Conservation (phyloP, 2,888 invertebrate species). For the Tinea trinotella region DNA sequence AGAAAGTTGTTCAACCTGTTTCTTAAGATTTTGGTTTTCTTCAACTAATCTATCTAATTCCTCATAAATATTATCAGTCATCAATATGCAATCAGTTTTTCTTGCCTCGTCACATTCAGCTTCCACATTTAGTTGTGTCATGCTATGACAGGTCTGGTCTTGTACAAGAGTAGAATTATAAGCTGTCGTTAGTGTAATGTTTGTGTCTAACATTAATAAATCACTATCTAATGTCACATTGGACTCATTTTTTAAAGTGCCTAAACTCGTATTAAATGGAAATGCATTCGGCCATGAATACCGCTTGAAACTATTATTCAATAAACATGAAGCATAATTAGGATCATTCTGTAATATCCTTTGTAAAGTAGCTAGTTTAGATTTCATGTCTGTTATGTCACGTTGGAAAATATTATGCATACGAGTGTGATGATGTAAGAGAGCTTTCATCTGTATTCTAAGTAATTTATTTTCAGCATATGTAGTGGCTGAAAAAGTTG, state of each 20-base stretch:
- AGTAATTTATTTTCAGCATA: conserved; percentile 57
- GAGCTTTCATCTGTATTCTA: conserved; percentile 49
- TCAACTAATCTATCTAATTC: background rate
- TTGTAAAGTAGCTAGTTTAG: conserved; percentile 44
- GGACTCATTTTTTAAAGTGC: conserved; percentile 50
- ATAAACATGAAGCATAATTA: background rate
- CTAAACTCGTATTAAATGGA: conserved; percentile 36
- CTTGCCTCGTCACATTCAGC: background rate
- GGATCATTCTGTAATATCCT: conserved; percentile 39
- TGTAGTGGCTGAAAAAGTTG: conserved; percentile 57
- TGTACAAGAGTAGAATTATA: conserved; percentile 46
- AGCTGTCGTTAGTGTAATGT: conserved; percentile 44
- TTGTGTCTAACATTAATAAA: conserved; percentile 59
- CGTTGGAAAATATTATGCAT: conserved; percentile 54
- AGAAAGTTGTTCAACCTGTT: conserved; percentile 3
- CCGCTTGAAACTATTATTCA: conserved; percentile 38
- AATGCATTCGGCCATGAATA: conserved; percentile 48
- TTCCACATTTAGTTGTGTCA: conserved; percentile 37
- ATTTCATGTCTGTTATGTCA: conserved; percentile 53
- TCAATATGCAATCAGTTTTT: conserved; percentile 29
- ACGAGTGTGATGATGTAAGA: conserved; percentile 52
- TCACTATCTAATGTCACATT: conserved; percentile 45
- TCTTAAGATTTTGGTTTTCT: conserved; percentile 25
- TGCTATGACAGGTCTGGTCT: conserved; percentile 52
- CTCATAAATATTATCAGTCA: conserved; percentile 2